Percentiles rank a stretch among this genome's conserved stretches.
Evolutionary conservation across 2,113 vertebrate species (phyloP).

Genomic region (Empidonax alnorum): DNA sequence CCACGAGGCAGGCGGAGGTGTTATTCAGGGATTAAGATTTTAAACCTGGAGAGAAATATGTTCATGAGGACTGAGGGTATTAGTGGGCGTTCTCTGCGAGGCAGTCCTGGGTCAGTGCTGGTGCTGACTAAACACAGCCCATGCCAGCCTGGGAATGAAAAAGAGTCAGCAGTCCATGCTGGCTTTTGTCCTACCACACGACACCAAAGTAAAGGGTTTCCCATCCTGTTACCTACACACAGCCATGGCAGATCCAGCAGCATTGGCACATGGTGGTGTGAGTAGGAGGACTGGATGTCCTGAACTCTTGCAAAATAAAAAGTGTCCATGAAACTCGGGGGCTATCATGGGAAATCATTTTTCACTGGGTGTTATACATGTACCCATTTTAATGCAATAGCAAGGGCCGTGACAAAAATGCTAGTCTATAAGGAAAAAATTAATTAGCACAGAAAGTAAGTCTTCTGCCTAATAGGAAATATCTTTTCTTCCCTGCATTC

Average conservation of each 20-base stretch:
- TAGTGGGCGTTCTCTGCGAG: not conserved
- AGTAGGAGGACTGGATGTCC: not conserved
- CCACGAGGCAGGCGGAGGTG: not conserved
- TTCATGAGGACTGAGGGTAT: not conserved
- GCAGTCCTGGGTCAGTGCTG: not conserved
- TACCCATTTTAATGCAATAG: not conserved
- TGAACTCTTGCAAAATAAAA: not conserved
- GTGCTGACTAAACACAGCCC: not conserved
- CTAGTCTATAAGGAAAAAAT: not conserved
- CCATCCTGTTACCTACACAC: accelerated
- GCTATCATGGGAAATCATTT: not conserved
- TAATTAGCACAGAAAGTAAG: not conserved
- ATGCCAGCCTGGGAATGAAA: not conserved
- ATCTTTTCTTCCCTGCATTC: not conserved
- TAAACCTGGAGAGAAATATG: not conserved
- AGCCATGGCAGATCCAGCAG: not conserved
- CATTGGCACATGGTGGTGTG: not conserved
- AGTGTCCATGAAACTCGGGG: not conserved
- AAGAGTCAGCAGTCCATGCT: not conserved
- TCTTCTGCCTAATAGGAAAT: not conserved
- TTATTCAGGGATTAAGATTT: conserved; percentile 6
- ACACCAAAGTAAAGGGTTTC: not conserved
- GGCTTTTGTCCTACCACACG: not conserved
- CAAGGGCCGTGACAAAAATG: not conserved
- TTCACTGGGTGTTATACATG: not conserved